Percentiles rank a stretch among this genome's conserved stretches.
phyloP scores from a whole-genome alignment of 2,113 vertebrate species.

The Turdus rufiventris region DNA sequence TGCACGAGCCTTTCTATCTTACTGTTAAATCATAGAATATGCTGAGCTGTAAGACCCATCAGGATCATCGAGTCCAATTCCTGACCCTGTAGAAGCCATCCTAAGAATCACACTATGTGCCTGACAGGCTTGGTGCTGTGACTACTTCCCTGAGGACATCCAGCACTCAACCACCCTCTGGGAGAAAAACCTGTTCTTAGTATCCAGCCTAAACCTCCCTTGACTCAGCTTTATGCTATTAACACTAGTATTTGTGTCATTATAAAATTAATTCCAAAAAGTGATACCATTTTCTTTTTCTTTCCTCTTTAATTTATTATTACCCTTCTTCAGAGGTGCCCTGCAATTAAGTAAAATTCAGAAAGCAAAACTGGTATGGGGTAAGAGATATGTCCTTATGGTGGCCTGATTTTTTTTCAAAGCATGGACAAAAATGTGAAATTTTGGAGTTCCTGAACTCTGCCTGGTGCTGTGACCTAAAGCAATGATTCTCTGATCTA shows the following conservation, averaged over 20 bases:
- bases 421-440: not conserved
- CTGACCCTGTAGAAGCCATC: not conserved
- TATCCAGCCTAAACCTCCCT: not conserved
- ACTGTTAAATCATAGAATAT: not conserved
- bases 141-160: not conserved
- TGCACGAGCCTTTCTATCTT: not conserved
- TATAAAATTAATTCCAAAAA: not conserved
- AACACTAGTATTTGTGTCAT: not conserved
- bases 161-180: not conserved
- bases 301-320: not conserved
- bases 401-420: not conserved
- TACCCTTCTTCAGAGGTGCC: not conserved
- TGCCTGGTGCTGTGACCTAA: not conserved
- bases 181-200: not conserved
- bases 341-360: not conserved
- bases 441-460: not conserved
- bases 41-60: not conserved
- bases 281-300: fast-evolving
- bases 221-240: not conserved
- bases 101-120: not conserved
- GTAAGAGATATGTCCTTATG: not conserved
- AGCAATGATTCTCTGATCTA: not conserved
- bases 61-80: not conserved
- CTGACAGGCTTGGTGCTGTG: not conserved
- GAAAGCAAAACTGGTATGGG: not conserved